Evolutionary conservation across 2,888 invertebrate species (phyloP).

Genomic region (Caenorhabditis sp.): DNA sequence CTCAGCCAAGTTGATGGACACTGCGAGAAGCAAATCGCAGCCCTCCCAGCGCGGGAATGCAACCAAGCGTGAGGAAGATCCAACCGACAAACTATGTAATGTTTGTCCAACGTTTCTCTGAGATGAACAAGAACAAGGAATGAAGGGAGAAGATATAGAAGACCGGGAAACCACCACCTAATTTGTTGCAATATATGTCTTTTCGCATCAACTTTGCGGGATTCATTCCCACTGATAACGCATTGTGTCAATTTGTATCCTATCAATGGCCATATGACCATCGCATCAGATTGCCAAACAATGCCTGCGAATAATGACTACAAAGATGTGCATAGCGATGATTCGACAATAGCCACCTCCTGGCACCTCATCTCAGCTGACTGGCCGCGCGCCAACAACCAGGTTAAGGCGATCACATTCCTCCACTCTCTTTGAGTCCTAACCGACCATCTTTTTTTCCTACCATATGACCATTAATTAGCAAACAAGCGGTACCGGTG

Average conservation of each 20-base stretch:
- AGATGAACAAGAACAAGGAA: conserved; percentile 27
- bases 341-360: conserved; percentile 47
- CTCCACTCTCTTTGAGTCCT: conserved; percentile 31
- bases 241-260: conserved; percentile 5
- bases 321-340: conserved; percentile 22
- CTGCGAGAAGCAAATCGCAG: conserved; percentile 49
- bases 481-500: conserved; percentile 54
- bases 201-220: conserved; percentile 41
- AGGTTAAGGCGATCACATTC: conserved; percentile 63
- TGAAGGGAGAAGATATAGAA: conserved; percentile 15
- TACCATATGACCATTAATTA: conserved; percentile 63
- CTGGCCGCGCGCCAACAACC: conserved; percentile 54
- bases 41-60: conserved; percentile 63
- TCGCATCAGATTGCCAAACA: conserved; percentile 30
- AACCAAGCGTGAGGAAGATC: conserved; percentile 61
- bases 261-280: conserved; percentile 48
- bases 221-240: conserved; percentile 38
- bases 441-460: conserved; percentile 25
- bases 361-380: conserved; percentile 64
- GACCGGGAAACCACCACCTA: conserved; percentile 21
- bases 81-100: conserved; percentile 42
- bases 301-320: conserved; percentile 7
- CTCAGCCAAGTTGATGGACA: conserved; percentile 60
- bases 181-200: conserved; percentile 53
- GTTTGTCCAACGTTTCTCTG: conserved; percentile 49